Conservation (phyloP, 2,888 invertebrate species). For the Apamea sordens region DNA sequence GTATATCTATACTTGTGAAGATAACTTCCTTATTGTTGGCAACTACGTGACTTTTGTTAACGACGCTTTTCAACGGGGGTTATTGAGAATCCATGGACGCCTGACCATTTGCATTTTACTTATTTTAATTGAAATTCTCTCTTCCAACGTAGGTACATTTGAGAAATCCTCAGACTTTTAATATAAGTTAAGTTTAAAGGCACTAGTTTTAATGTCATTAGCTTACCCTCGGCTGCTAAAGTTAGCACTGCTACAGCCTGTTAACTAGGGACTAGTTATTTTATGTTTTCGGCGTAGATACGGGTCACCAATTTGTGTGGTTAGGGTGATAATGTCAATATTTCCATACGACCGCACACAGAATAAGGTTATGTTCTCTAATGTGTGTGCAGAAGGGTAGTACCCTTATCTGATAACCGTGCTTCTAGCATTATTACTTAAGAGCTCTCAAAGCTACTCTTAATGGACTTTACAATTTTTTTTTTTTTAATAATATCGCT, state of each 20-base stretch:
- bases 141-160: background rate
- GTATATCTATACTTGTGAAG: slow-evolving; percentile 63
- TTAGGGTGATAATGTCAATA: slow-evolving; percentile 29
- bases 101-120: slow-evolving; percentile 53
- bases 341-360: slow-evolving; percentile 22
- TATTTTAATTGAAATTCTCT: slow-evolving; percentile 53
- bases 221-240: background rate
- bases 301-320: slow-evolving; percentile 13
- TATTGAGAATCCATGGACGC: slow-evolving; percentile 42
- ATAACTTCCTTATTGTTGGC: slow-evolving; percentile 73
- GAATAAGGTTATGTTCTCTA: slow-evolving; percentile 10
- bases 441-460: background rate
- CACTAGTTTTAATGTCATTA: slow-evolving; percentile 18
- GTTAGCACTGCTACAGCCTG: background rate
- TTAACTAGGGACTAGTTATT: background rate
- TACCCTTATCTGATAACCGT: slow-evolving; percentile 17
- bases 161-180: background rate
- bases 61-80: slow-evolving; percentile 69
- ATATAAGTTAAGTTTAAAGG: slow-evolving; percentile 6
- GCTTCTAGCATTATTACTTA: background rate
- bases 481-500: background rate
- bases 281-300: background rate
- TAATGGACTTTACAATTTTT: background rate
- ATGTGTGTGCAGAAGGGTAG: slow-evolving; percentile 20
- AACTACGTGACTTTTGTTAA: slow-evolving; percentile 79